Evolutionary conservation across 2,888 invertebrate genomes (phyloP), one percentile per base, ranked within the genome.

Genomic region (Kryphioiulus occultus): DNA sequence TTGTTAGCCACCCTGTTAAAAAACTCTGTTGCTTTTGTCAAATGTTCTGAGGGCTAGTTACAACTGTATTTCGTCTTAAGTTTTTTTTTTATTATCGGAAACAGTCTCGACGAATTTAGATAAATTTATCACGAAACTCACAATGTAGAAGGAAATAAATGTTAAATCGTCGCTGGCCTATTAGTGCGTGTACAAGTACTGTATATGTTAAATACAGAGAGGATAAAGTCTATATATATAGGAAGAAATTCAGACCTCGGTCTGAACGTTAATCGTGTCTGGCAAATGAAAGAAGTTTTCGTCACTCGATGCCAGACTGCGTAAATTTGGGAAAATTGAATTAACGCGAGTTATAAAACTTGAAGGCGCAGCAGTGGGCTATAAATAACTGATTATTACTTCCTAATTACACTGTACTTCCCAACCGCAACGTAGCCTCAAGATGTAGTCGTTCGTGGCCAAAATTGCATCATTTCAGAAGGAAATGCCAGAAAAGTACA

Each of bases 71-170:
- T 68, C n/a, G 22, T 22, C 9, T n/a, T n/a, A 35, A 2, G 35
- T 35, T 35, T 35, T 2, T 35, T 35, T 35, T 35, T 35, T 4
- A 2, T 35, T 9, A n/a, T 68, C 3, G 22, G 5, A 22, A 68
- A 68, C 22, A 3, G 59, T 5, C 22, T 12, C 12, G 19, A n/a
- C 17, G n/a, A 3, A n/a, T 59, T 59, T 68, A 9, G 59, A 68
- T 26, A 68, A 68, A 68, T 68, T 22, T 68, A 68, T 68, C 59
- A 2, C n/a, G 59, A 68, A 68, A 68, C 7, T 22, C 3, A 68
- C 59, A 68, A 68, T 68, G 59, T 68, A 68, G 22, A 68, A 68
- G 59, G n/a, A n/a, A n/a, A 68, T 68, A 68, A 22, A 68, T 68
- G n/a, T n/a, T 35, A 35, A 26, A 22, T 9, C 59, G 9, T 53